Evolutionary conservation across 1,140 invertebrate genomes (phyloP).

Genomic region (Drosophila quadrilineata): DNA sequence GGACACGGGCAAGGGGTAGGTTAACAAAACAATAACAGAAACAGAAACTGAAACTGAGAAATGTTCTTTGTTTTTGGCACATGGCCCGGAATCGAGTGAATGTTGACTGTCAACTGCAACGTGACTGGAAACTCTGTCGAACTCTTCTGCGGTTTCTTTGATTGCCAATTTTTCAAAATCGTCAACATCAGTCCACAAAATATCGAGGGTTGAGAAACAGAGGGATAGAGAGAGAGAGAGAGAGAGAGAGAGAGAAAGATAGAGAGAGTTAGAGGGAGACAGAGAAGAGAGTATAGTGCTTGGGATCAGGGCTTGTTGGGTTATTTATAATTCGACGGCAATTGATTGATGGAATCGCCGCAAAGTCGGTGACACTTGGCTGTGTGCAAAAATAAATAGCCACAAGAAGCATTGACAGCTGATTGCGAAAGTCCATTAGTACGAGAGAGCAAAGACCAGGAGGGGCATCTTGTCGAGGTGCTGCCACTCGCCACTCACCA

Average conservation of each 20-base stretch:
- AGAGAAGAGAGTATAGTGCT: not conserved
- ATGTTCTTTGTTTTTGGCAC: conserved; percentile 67
- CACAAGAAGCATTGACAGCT: conserved; percentile 72
- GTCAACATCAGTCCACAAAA: conserved; percentile 53
- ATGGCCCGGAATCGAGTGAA: conserved; percentile 26
- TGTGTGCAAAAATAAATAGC: conserved; percentile 77
- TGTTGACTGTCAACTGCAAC: conserved; percentile 57
- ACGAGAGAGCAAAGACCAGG: not conserved
- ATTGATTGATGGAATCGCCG: conserved; percentile 76
- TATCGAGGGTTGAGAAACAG: not conserved
- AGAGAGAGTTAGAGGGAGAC: too few species aligned
- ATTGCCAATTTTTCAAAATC: conserved; percentile 78
- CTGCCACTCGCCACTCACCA: too few species aligned
- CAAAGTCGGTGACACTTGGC: conserved; percentile 77
- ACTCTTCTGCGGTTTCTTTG: conserved; percentile 70
- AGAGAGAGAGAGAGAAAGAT: too few species aligned
- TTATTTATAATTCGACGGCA: conserved; percentile 73
- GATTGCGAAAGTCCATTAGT: conserved; percentile 78
- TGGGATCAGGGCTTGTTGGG: conserved; percentile 38
- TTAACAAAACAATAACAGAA: not conserved
- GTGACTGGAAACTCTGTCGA: conserved; percentile 41
- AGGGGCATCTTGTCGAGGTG: too few species aligned
- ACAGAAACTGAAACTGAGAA: conserved; percentile 28
- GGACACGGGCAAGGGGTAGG: too few species aligned
- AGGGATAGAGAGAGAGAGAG: not conserved